phyloP scores from a whole-genome alignment of 2,113 vertebrate genomes.

The Nyctereutes procyonoides region DNA sequence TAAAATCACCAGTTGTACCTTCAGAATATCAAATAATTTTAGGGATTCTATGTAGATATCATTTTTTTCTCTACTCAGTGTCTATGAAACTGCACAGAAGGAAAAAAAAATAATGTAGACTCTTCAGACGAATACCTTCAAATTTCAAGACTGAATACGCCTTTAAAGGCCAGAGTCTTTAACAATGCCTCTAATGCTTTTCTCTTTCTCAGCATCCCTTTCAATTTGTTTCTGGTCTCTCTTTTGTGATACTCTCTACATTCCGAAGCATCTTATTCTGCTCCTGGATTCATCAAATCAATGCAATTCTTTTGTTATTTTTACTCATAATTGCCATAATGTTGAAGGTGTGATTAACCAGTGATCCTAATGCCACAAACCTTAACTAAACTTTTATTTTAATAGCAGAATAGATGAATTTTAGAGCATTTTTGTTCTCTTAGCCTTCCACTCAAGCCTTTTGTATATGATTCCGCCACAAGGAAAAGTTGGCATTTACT shows the following conservation, averaged over 20 bases:
- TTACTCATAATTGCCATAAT: background rate
- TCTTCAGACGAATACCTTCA: no score
- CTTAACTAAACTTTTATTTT: background rate
- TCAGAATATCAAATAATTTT: background rate
- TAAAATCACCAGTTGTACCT: background rate
- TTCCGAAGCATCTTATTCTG: background rate
- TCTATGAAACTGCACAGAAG: background rate
- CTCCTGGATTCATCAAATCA: background rate
- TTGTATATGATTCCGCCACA: conserved; percentile 20
- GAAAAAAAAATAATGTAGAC: background rate
- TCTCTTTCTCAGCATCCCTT: background rate
- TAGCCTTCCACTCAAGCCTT: background rate
- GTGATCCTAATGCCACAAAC: background rate
- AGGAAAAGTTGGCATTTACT: conserved; percentile 52
- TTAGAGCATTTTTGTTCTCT: background rate
- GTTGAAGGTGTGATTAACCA: background rate
- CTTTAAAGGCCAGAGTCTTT: background rate
- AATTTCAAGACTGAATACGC: background rate
- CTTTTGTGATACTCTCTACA: background rate
- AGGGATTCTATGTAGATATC: background rate
- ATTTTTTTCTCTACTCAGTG: background rate
- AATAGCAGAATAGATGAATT: background rate
- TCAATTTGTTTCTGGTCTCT: background rate
- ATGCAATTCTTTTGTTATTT: background rate
- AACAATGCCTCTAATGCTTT: background rate